Evolutionary conservation across 2,113 vertebrate species (phyloP), one percentile per base, ranked within the genome.

Genomic region (Erythrocebus patas): DNA sequence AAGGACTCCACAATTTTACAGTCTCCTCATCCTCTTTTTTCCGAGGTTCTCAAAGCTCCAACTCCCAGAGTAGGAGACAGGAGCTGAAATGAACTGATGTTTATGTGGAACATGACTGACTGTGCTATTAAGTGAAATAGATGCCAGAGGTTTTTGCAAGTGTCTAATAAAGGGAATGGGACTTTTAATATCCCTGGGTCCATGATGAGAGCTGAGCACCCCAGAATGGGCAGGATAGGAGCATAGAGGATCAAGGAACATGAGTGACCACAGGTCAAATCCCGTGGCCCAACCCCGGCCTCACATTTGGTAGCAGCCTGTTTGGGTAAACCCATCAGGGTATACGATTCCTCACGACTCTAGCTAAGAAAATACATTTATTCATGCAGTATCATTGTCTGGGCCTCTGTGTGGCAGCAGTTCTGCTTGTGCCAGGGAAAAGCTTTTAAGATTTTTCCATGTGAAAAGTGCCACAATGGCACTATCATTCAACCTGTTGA

Each of bases 41-140:
- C 40, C 83, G 72, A 66, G 27, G 50, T 5, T 16, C 11, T 22
- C 45, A 5, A 25, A 72, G 25, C 27, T 18, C 11, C 6, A 13
- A n/a, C 25, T 18, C 52, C 45, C 75, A 78, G 85, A 48, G 20
- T 38, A 30, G 22, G 27, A 66, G 81, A 38, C 52, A 79, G 70
- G 87, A n/a, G 48, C 81, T 9, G 17, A 68, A 40, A 43, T 1
- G 4, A 78, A 52, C 13, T 4, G 55, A 17, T 1, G 18, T 57
- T 73, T 11, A 12, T 0, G 3, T 2, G 22, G 25, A 40, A 45
- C 3, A 9, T 25, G 73, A 23, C 8, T 9, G 45, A 30, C 2
- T 8, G 23, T 66, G 14, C 78, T 72, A 43, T 25, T 40, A 38
- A 40, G 57, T 6, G 50, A 82, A 75, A 64, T 2, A 22, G 45